These are phyloP conservation scores for Steatocranus sp. DNA, from an alignment of 2,797 vertebrate genomes.

Conservation along the genomic window DNA sequence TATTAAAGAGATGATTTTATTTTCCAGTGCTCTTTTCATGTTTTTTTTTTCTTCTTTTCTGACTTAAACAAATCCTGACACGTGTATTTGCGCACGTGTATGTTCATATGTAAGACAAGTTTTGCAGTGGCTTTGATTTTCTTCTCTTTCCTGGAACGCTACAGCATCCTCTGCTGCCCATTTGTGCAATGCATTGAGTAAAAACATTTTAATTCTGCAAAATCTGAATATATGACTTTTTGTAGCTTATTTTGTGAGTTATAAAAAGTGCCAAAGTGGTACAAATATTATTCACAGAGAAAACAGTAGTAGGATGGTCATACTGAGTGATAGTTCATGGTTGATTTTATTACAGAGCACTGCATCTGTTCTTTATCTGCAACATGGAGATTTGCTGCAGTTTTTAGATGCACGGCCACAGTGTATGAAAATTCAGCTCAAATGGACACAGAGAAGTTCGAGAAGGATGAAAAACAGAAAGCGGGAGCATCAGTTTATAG, in stretches of 20 bases:
- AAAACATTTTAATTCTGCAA: not conserved
- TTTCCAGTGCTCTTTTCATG: not conserved
- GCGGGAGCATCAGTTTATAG: not conserved
- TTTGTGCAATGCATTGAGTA: not conserved
- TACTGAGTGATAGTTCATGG: not conserved
- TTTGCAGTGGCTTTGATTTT: not conserved
- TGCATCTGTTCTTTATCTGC: not conserved
- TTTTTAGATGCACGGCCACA: not conserved
- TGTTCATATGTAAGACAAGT: no score
- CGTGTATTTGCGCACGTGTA: not conserved
- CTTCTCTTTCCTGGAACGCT: not conserved
- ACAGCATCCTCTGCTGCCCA: conserved; percentile 41
- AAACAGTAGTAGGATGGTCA: not conserved
- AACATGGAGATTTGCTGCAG: not conserved
- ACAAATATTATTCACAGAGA: not conserved
- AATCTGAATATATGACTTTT: not conserved
- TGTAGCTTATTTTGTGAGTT: not conserved
- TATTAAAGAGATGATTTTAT: not conserved
- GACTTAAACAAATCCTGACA: not conserved
- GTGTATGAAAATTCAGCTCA: not conserved
- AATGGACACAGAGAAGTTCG: not conserved
- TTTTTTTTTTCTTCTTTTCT: fast-evolving
- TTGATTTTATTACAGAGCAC: not conserved
- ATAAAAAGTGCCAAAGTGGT: not conserved
- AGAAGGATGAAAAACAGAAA: not conserved